phyloP scores from a whole-genome alignment of 1,140 invertebrate genomes.

The Subanguina moxae region DNA sequence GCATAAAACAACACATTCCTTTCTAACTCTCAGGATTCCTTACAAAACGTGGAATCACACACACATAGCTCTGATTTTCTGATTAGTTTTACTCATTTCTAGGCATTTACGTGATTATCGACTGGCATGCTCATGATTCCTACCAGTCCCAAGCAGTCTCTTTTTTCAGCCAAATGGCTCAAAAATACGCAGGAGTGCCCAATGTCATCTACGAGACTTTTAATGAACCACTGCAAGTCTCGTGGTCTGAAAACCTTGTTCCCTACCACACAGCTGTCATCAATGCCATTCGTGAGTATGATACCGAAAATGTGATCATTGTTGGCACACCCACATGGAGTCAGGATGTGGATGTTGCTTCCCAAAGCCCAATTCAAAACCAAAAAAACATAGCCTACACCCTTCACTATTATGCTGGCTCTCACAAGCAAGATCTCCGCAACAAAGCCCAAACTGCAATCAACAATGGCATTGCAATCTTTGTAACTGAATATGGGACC shows the following conservation, averaged over 20 bases:
- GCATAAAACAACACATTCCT: neutral
- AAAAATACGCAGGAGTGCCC: slow-evolving; percentile 11
- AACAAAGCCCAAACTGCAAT: neutral
- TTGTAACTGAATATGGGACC: slow-evolving; percentile 32
- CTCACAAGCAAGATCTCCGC: neutral
- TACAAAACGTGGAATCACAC: too few relatives aligned
- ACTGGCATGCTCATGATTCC: slow-evolving; percentile 8
- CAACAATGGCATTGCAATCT: slow-evolving; percentile 9
- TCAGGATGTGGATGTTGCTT: slow-evolving; percentile 20
- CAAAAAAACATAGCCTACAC: slow-evolving; percentile 28
- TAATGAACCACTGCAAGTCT: slow-evolving; percentile 19
- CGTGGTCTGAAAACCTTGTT: slow-evolving; percentile 7
- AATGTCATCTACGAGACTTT: slow-evolving; percentile 22
- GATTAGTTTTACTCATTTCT: too few relatives aligned
- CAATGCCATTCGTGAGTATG: slow-evolving; percentile 16
- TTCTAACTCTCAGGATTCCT: neutral
- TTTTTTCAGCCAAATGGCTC: neutral
- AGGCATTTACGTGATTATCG: slow-evolving; percentile 20
- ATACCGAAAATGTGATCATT: slow-evolving; percentile 30
- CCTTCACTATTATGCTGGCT: slow-evolving; percentile 27
- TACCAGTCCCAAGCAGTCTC: neutral
- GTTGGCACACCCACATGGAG: slow-evolving; percentile 27
- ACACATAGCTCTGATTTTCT: neutral
- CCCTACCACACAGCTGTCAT: slow-evolving; percentile 18
- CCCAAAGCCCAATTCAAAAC: slow-evolving; percentile 11